Evolutionary conservation across 1,140 invertebrate genomes (phyloP).

Genomic region (Heterodera carotae): DNA sequence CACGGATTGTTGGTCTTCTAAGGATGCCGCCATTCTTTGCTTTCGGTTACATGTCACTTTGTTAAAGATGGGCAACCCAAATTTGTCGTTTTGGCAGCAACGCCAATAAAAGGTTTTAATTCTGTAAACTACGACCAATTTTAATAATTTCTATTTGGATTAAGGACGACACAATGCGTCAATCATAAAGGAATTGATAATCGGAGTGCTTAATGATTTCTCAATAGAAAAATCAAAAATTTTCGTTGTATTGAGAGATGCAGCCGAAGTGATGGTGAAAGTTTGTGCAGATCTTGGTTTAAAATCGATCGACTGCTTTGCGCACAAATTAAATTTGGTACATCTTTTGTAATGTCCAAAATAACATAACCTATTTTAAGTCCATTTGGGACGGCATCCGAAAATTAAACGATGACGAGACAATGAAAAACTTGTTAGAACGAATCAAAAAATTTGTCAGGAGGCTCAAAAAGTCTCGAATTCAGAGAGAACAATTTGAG

Average conservation of each 20-base stretch:
- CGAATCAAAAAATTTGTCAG: conserved; percentile 15
- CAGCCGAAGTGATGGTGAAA: no score
- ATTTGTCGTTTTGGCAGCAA: background rate
- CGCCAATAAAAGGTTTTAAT: background rate
- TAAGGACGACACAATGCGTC: no score
- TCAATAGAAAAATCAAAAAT: no score
- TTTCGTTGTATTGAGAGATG: no score
- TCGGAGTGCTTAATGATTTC: no score
- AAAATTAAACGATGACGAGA: background rate
- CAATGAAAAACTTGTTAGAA: background rate
- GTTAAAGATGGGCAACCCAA: background rate
- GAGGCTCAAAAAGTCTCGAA: background rate
- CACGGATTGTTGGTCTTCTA: background rate
- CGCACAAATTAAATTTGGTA: no score
- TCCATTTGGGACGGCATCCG: conserved; percentile 4
- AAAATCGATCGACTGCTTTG: no score
- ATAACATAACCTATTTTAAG: background rate
- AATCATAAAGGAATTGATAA: no score
- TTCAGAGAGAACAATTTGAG: conserved; percentile 4
- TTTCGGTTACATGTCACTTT: background rate
- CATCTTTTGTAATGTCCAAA: no score
- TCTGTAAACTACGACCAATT: no score
- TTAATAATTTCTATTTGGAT: no score
- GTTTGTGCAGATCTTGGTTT: no score
- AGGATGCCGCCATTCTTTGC: background rate